Percentiles rank a stretch among this genome's conserved stretches.
phyloP scores from a whole-genome alignment of 2,888 invertebrate genomes.

The Busseola fusca region DNA sequence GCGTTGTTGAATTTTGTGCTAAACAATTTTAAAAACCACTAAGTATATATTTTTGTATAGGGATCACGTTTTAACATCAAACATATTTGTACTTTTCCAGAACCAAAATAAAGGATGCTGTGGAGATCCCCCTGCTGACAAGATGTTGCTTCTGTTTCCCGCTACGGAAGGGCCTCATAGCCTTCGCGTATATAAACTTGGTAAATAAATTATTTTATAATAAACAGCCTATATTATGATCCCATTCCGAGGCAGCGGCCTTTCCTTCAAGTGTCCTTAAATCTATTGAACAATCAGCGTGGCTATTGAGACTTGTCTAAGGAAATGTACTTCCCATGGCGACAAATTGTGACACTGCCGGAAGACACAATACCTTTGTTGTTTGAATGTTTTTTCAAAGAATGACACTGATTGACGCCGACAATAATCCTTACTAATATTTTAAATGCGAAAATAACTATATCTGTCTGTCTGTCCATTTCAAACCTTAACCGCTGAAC shows the following conservation, averaged over 20 bases:
- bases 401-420: background rate
- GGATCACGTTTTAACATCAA: background rate
- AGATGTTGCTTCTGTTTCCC: constrained; percentile 86
- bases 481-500: background rate
- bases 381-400: background rate
- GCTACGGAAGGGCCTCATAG: constrained; percentile 80
- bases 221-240: background rate
- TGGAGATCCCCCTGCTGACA: constrained; percentile 84
- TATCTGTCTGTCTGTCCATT: background rate
- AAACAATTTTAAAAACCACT: background rate
- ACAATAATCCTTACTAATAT: background rate
- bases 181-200: constrained; percentile 83
- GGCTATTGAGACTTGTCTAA: constrained; percentile 3
- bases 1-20: background rate
- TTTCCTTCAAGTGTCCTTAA: background rate
- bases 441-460: background rate
- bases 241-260: background rate
- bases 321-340: constrained; percentile 17
- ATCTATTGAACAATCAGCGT: background rate
- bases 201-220: constrained; percentile 66
- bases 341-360: constrained; percentile 3
- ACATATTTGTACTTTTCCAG: constrained; percentile 69
- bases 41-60: too few species aligned
- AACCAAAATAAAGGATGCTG: constrained; percentile 79
- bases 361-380: constrained; percentile 13